Evolutionary conservation across 37 sponge, comb jelly and placozoan species (phyloP).

Genomic region (Crambe crambe): DNA sequence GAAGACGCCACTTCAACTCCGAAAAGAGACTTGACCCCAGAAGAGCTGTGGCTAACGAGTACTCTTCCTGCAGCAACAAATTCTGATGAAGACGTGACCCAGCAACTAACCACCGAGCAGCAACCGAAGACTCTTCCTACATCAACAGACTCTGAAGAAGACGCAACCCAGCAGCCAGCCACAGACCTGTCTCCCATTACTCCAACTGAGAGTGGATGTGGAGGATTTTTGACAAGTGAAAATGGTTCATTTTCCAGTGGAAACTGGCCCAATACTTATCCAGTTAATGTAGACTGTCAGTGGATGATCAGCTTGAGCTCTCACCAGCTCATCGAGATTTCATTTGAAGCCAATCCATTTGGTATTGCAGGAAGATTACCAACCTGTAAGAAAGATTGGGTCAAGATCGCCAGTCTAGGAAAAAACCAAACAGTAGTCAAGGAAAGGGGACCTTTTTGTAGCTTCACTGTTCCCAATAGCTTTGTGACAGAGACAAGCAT

Average conservation of each 20-base stretch:
- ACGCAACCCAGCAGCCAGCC: not conserved
- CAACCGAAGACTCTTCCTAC: too few species aligned
- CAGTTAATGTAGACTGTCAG: conserved; percentile 24
- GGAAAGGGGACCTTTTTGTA: conserved; percentile 6
- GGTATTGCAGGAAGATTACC: conserved; percentile 18
- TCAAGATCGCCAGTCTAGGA: conserved; percentile 21
- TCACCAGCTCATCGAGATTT: conserved; percentile 10
- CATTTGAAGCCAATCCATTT: conserved; percentile 8
- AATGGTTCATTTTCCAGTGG: conserved; percentile 26
- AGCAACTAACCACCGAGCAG: too few species aligned
- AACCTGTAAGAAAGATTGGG: conserved; percentile 11
- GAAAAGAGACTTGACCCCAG: too few species aligned
- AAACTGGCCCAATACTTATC: conserved; percentile 38
- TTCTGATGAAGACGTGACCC: too few species aligned
- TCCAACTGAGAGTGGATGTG: conserved; percentile 18
- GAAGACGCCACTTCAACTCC: too few species aligned
- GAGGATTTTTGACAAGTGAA: not conserved
- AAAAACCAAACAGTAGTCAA: not conserved
- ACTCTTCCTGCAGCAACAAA: too few species aligned
- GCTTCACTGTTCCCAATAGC: not conserved
- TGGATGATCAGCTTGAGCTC: conserved; percentile 38
- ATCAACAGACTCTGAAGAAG: too few species aligned
- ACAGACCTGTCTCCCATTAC: not conserved
- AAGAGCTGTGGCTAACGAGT: too few species aligned
- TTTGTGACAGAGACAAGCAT: not conserved